phyloP scores from a whole-genome alignment of 2,797 vertebrate species.

The Cyclura pinguis region DNA sequence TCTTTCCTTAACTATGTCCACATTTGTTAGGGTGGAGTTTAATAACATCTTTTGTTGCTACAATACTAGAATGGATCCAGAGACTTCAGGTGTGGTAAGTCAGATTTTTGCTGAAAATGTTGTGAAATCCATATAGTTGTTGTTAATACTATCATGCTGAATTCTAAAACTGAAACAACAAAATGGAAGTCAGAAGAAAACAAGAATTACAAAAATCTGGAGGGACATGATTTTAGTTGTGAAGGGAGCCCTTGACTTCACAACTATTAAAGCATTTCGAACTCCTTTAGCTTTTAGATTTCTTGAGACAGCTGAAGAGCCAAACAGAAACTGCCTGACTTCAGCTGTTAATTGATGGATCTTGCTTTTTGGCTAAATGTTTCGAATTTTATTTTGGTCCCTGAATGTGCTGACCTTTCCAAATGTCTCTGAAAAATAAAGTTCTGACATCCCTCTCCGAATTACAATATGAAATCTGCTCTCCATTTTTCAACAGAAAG shows the following conservation, averaged over 20 bases:
- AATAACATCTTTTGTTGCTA: constrained; percentile 39
- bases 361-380: constrained; percentile 11
- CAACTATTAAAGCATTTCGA: constrained; percentile 5
- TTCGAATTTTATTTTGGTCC: constrained; percentile 13
- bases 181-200: constrained; percentile 54
- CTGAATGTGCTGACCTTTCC: background rate
- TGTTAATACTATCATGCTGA: constrained; percentile 44
- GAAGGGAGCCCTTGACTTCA: constrained; percentile 44
- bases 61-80: constrained; percentile 23
- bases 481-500: background rate
- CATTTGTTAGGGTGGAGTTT: constrained; percentile 39
- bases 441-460: constrained; percentile 1
- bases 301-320: constrained; percentile 8
- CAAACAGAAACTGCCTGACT: constrained; percentile 20
- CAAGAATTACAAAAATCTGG: constrained; percentile 50
- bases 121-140: constrained; percentile 43
- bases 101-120: constrained; percentile 51
- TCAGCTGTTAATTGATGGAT: background rate
- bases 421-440: constrained; percentile 11
- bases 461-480: background rate
- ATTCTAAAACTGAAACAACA: constrained; percentile 41
- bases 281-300: constrained; percentile 56
- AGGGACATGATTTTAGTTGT: constrained; percentile 44
- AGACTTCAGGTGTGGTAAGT: constrained; percentile 45
- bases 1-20: constrained; percentile 37